Evolutionary conservation across 2,888 invertebrate genomes (phyloP).

Genomic region (Choristoneura rosaceana): DNA sequence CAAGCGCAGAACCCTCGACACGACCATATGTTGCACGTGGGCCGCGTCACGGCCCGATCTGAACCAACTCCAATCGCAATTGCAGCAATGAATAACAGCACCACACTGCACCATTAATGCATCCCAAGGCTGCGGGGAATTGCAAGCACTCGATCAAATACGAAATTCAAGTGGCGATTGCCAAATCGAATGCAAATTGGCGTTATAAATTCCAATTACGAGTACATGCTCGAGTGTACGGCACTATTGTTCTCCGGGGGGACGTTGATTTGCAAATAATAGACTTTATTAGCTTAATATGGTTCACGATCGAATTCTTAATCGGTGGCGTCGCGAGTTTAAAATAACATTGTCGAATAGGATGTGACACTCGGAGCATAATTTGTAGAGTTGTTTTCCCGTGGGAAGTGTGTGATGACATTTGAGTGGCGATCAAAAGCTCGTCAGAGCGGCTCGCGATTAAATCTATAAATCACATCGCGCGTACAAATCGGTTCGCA

Average conservation of each 20-base stretch:
- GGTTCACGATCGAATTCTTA: constrained; percentile 52
- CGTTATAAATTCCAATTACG: constrained; percentile 64
- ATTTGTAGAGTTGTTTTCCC: constrained; percentile 52
- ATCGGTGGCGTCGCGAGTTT: constrained; percentile 43
- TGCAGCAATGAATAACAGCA: constrained; percentile 59
- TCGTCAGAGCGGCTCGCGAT: constrained; percentile 53
- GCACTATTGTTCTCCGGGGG: constrained; percentile 64
- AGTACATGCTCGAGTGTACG: constrained; percentile 55
- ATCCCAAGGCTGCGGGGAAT: constrained; percentile 58
- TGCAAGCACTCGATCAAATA: constrained; percentile 43
- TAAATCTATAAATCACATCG: constrained; percentile 45
- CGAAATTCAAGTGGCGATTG: constrained; percentile 53
- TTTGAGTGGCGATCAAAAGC: constrained; percentile 57
- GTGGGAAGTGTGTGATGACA: constrained; percentile 56
- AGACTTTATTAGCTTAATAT: constrained; percentile 60
- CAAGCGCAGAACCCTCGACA: constrained; percentile 46
- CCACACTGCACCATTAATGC: constrained; percentile 57
- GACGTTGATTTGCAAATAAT: constrained; percentile 69
- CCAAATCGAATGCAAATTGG: constrained; percentile 61
- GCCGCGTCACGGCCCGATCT: constrained; percentile 49
- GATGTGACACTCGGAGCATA: constrained; percentile 35
- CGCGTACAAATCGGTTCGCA: constrained; percentile 47
- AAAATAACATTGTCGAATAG: constrained; percentile 7
- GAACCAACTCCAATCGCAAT: constrained; percentile 49
- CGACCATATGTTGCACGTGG: constrained; percentile 54